Evolutionary conservation across 1,140 invertebrate genomes (phyloP).

Genomic region (Tenebrio molitor): DNA sequence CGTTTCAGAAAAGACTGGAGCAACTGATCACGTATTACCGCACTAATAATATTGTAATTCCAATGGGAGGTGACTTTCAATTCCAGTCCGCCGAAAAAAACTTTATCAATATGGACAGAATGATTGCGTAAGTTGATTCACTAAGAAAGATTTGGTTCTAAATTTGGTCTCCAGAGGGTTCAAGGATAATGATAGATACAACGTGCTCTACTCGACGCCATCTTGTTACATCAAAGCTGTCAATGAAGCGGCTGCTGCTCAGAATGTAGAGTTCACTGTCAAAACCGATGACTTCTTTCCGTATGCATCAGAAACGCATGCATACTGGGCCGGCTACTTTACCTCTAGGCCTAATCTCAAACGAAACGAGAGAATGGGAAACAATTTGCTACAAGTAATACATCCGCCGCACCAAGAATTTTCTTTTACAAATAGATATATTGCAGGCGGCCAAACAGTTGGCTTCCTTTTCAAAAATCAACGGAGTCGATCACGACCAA

Average conservation of each 20-base stretch:
- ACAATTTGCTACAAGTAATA: constrained; percentile 76
- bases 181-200: constrained; percentile 73
- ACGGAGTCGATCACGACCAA: constrained; percentile 58
- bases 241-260: constrained; percentile 63
- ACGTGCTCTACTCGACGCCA: constrained; percentile 83
- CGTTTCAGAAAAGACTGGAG: constrained; percentile 50
- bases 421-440: too few relatives aligned
- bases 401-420: too few relatives aligned
- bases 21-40: constrained; percentile 45
- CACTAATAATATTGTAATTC: constrained; percentile 58
- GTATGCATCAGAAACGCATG: constrained; percentile 78
- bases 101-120: constrained; percentile 80
- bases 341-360: constrained; percentile 81
- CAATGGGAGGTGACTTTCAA: constrained; percentile 62
- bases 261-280: constrained; percentile 68
- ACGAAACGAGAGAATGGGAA: constrained; percentile 73
- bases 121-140: constrained; percentile 73
- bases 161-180: constrained; percentile 68
- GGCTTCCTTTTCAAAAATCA: constrained; percentile 6
- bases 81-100: constrained; percentile 72
- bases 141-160: background rate
- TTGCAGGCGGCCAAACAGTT: too few relatives aligned
- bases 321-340: constrained; percentile 90
- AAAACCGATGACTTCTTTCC: constrained; percentile 83
- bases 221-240: constrained; percentile 80